phyloP scores from a whole-genome alignment of 2,113 vertebrate genomes.

The Pteropus alecto region DNA sequence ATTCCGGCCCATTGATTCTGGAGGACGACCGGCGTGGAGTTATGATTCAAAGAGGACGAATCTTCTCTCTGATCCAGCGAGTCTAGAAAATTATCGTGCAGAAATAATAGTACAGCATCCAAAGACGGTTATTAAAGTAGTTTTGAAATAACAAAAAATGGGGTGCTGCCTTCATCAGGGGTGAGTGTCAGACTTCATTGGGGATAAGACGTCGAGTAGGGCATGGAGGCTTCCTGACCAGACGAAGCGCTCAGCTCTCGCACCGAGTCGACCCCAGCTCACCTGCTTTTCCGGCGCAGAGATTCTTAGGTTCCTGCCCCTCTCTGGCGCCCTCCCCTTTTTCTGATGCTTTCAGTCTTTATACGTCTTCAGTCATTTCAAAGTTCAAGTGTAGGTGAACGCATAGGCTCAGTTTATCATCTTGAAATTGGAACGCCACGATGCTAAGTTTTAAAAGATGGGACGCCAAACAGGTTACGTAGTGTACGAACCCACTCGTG shows the following conservation, averaged over 20 bases:
- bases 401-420: neutral
- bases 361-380: neutral
- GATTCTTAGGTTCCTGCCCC: neutral
- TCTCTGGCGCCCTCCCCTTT: neutral
- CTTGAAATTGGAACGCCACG: neutral
- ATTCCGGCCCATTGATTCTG: neutral
- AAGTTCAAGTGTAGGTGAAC: neutral
- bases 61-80: neutral
- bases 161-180: neutral
- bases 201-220: neutral
- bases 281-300: neutral
- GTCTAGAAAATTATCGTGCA: neutral
- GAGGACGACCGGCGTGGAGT: neutral
- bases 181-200: neutral
- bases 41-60: neutral
- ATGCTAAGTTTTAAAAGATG: neutral
- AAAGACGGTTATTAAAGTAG: neutral
- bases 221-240: neutral
- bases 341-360: neutral
- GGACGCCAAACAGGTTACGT: neutral
- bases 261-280: neutral
- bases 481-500: neutral
- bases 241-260: neutral
- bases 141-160: slow-evolving; percentile 7
- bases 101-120: neutral